Percentiles rank a stretch among this genome's conserved stretches.
phyloP scores from a whole-genome alignment of 1,140 invertebrate species.

The Meloidogyne floridensis region DNA sequence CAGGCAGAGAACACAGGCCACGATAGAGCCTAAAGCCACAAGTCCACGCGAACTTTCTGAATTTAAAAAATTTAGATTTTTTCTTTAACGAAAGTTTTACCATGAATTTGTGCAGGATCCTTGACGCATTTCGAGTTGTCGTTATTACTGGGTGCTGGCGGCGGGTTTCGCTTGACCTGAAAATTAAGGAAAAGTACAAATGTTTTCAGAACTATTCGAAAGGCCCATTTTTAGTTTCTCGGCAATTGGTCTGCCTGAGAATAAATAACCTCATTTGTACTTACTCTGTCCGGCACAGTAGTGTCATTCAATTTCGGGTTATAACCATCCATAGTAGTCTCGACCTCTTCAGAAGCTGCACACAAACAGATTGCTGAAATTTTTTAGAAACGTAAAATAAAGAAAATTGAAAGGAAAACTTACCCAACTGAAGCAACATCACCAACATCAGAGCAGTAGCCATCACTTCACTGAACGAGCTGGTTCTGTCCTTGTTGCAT shows the following conservation, averaged over 20 bases:
- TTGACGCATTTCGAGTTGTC: neutral
- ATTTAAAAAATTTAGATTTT: neutral
- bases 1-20: neutral
- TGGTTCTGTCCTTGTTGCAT: neutral
- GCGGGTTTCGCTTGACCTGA: neutral
- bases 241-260: neutral
- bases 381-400: neutral
- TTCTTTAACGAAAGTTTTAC: neutral
- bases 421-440: neutral
- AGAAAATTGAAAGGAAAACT: neutral
- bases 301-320: neutral
- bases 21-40: neutral
- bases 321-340: neutral
- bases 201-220: neutral
- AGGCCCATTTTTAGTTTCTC: neutral
- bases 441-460: neutral
- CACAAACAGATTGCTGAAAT: neutral
- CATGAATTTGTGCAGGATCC: too few species aligned
- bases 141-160: neutral
- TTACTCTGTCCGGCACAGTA: neutral
- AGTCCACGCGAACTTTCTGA: neutral
- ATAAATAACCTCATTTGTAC: neutral
- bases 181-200: neutral
- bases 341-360: slow-evolving; percentile 4
- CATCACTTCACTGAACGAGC: neutral